A percentile compares a stretch with the other conserved stretches of the same genome.
Evolutionary conservation across 2,113 vertebrate genomes (phyloP).

Genomic region (Pteronura brasiliensis): DNA sequence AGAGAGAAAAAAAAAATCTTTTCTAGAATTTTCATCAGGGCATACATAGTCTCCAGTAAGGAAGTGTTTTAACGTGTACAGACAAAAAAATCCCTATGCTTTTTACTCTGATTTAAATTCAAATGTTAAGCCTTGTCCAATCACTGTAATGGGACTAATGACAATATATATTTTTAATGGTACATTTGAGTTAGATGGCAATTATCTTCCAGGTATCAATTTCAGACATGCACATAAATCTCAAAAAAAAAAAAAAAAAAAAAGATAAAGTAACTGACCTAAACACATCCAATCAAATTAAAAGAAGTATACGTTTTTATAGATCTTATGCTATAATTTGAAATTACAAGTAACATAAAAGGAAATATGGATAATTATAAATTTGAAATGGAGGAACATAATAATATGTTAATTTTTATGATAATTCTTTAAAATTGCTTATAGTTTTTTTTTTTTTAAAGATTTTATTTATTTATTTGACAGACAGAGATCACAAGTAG

Average conservation of each 20-base stretch:
- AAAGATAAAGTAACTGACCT: background rate
- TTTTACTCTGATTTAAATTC: constrained; percentile 38
- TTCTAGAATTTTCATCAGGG: constrained; percentile 17
- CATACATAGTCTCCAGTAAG: background rate
- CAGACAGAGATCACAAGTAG: too few relatives aligned
- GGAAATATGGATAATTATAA: constrained; percentile 56
- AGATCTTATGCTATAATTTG: constrained; percentile 47
- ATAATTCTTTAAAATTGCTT: constrained; percentile 59
- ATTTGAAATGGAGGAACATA: constrained; percentile 46
- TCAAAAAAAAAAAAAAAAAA: background rate
- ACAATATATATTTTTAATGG: background rate
- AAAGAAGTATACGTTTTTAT: background rate
- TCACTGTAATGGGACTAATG: background rate
- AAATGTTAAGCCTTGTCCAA: background rate
- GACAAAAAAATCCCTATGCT: background rate
- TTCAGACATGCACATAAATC: constrained; percentile 35
- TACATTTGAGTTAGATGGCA: background rate
- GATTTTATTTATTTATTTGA: too few relatives aligned
- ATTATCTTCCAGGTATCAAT: background rate
- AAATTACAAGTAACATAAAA: constrained; percentile 47
- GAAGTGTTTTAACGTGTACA: background rate
- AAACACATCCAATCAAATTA: constrained; percentile 39
- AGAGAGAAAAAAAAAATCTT: background rate
- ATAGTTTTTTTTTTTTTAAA: too few relatives aligned
- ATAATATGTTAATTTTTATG: constrained; percentile 64